phyloP scores from a whole-genome alignment of 2,888 invertebrate species.

The Eupithecia tripunctaria region DNA sequence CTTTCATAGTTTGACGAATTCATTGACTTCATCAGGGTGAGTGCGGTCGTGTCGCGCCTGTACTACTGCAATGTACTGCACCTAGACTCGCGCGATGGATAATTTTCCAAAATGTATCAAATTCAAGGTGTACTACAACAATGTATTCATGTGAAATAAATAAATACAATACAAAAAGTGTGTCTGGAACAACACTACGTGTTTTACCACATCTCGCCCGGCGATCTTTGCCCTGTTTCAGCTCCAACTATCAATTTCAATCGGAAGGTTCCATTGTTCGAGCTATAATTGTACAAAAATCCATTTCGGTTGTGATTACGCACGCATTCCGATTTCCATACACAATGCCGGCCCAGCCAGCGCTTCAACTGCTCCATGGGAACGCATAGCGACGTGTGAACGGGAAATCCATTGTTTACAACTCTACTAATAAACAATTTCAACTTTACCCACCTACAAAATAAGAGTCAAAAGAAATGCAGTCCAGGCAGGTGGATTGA shows the following conservation, averaged over 20 bases:
- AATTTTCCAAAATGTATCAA: neutral
- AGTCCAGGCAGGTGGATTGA: neutral
- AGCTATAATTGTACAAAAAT: conserved; percentile 33
- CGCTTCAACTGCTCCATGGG: conserved; percentile 30
- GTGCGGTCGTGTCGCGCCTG: no score
- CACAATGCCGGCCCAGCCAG: conserved; percentile 19
- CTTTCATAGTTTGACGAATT: no score
- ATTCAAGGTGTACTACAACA: no score
- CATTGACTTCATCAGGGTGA: no score
- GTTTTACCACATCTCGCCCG: neutral
- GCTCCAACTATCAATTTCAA: conserved; percentile 33
- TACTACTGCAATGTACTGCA: no score
- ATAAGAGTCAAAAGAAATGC: conserved; percentile 13
- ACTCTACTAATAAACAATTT: neutral
- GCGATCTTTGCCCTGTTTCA: conserved; percentile 7
- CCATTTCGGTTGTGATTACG: conserved; percentile 39
- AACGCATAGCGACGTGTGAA: conserved; percentile 28
- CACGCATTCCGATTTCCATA: conserved; percentile 38
- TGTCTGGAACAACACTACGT: neutral
- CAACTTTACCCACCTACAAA: conserved; percentile 2
- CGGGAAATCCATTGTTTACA: conserved; percentile 13
- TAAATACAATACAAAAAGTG: no score
- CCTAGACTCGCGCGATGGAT: no score
- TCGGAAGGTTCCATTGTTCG: conserved; percentile 30
- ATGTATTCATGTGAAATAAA: no score